Base-by-base conservation (phyloP, 2,113 vertebrate species). In the Aphyosemion australe region DNA sequence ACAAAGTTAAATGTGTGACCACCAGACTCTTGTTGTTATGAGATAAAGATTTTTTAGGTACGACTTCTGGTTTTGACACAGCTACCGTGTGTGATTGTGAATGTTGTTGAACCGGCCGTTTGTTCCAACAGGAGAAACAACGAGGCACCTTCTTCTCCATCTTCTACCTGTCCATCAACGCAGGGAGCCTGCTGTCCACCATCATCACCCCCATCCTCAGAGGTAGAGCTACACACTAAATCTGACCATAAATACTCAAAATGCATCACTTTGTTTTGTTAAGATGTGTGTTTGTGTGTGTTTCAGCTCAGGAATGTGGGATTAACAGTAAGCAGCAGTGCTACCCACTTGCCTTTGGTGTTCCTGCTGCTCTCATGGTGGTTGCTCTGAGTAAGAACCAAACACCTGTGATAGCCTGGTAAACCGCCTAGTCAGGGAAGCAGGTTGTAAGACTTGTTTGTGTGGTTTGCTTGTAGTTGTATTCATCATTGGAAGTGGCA, bases 111-210 rank as follows among this genome's bases (percentile, higher is more conserved):
- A 32, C 7, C 7, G 3, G 32, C 4, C 7, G 7, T 32, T 32
- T 32, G 1, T 81, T 84, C 53, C 63, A 67, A 18, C 76, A 99
- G 97, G 96, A 97, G 58, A 95, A 94, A 46, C 94, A 96, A 91
- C 95, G 96, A 71, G 89, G 91, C 67, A 89, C 87, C 41, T 99
- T 98, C 90, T 99, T 99, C 85, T 99, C 97, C 76, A 94, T 98
- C 70, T 99, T 97, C 88, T 99, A 98, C 80, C 83, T 98, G 81
- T 90, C 96, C 58, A 95, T 98, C 85, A 98, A 98, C 12, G 94
- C 94, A 48, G 97, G 96, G 78, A 98, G 96, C 74, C 91, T 99
- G 37, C 45, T 99, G 15, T 99, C 97, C 58, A 98, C 96, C 0
- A 34, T 99, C 80, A 85, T 98, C 86, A 99, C 96, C 0, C 96